phyloP scores from a whole-genome alignment of 2,888 invertebrate species.

The Noctua comes region DNA sequence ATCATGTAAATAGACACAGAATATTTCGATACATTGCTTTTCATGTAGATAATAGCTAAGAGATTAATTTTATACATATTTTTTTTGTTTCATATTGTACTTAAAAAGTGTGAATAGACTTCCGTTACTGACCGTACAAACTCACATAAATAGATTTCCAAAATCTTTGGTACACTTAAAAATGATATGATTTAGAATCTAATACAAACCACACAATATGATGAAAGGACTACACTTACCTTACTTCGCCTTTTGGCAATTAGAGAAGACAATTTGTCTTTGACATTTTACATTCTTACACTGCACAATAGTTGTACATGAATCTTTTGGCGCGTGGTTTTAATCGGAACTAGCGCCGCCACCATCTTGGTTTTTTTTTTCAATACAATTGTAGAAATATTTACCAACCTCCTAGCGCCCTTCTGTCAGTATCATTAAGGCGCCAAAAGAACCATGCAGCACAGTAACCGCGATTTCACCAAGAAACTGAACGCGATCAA shows the following conservation, averaged over 20 bases:
- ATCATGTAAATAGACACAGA: not conserved
- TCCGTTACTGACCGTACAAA: conserved; percentile 4
- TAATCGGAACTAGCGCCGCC: not conserved
- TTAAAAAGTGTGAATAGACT: conserved; percentile 5
- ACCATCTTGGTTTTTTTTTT: not conserved
- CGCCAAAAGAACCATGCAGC: conserved; percentile 8
- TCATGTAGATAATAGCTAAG: conserved; percentile 10
- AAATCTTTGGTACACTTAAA: conserved; percentile 37
- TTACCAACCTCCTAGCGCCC: not conserved
- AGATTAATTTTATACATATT: conserved; percentile 4
- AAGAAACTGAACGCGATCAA: not conserved
- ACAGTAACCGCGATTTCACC: not conserved
- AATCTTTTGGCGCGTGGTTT: not conserved
- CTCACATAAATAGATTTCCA: conserved; percentile 3
- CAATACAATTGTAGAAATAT: not conserved
- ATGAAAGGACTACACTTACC: conserved; percentile 46
- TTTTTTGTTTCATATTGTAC: not conserved
- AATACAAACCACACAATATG: conserved; percentile 28
- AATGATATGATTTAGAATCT: conserved; percentile 42
- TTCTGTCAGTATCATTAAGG: not conserved
- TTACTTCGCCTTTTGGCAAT: conserved; percentile 33
- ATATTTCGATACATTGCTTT: conserved; percentile 2
- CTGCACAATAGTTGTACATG: conserved; percentile 32
- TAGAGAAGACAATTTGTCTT: conserved; percentile 12
- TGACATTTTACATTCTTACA: conserved; percentile 31